Evolutionary conservation across 2,113 vertebrate species (phyloP), one percentile per base, ranked within the genome.

Genomic region (Sclerurus mexicanus): DNA sequence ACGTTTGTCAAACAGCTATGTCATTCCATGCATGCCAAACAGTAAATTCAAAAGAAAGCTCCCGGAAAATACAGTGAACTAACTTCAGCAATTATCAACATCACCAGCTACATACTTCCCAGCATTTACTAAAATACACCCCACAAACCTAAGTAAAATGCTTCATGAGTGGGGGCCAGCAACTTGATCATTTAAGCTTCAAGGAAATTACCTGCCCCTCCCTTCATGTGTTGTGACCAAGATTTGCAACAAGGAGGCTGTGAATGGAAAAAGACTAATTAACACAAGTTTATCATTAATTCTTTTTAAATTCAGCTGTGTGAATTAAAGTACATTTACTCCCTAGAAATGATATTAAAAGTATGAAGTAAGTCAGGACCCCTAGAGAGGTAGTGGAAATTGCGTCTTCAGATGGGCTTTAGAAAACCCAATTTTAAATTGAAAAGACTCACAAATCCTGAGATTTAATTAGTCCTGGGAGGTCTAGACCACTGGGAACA

Each of bases 401-500:
- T 6, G 42, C 3, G 19, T 64, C 77, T 93, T 95, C 55, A 79
- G 53, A 89, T 46, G 58, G 24, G 72, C 35, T 74, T 83, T 69
- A 71, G 33, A 79, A 90, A 85, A 49, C 53, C 78, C 63, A 93
- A 85, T 87, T 85, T 91, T 75, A 79, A 94, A 82, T 58, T 53
- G 62, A 73, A 73, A 94, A 84, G 63, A 49, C 31, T 83, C 74
- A 37, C 37, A 93, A 58, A 80, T 80, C 49, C 53, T 66, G 44
- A 87, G 33, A 63, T 87, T 96, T 96, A 94, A 96, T 96, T 95
- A 96, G 62, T 52, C 33, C 46, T 93, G 89, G 84, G 62, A 93
- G 85, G 81, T 89, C 74, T 87, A 84, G 42, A 89, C 44, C 6
- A 0, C 81, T 73, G 77, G 93, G 52, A 91, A 66, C 30, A 66